Conservation (phyloP, 1,140 invertebrate species). For the Drosophila busckii region DNA sequence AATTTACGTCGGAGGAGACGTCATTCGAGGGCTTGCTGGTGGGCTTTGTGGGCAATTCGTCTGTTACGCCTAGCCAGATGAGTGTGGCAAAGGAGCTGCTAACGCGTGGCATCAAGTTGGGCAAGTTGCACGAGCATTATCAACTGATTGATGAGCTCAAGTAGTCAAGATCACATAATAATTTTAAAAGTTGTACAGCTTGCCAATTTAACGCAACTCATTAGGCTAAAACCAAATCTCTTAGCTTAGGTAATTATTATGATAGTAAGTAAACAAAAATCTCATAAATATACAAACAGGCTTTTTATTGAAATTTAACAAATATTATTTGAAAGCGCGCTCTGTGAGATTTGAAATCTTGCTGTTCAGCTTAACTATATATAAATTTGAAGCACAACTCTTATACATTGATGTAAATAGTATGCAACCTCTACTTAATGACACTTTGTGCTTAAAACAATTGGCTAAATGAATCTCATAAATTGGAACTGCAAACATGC, state of each 20-base stretch:
- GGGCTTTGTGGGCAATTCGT: constrained; percentile 35
- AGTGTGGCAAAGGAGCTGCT: constrained; percentile 58
- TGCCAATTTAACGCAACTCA: no score
- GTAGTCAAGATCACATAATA: background rate
- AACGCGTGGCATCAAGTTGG: constrained; percentile 80
- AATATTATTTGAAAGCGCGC: constrained; percentile 29
- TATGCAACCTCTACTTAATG: constrained; percentile 17
- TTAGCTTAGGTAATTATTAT: no score
- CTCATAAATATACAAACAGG: constrained; percentile 25
- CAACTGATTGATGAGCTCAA: constrained; percentile 81
- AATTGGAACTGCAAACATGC: constrained; percentile 46
- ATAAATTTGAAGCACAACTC: constrained; percentile 25
- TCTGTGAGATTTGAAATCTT: constrained; percentile 31
- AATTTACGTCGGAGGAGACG: background rate
- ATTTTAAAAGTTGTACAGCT: no score
- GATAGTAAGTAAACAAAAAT: no score
- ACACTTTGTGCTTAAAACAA: constrained; percentile 69
- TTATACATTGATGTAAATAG: constrained; percentile 7
- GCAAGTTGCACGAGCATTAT: constrained; percentile 81
- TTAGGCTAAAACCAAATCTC: no score
- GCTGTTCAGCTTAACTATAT: constrained; percentile 53
- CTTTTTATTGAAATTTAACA: constrained; percentile 27
- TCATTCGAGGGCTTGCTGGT: constrained; percentile 25
- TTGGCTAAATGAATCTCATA: constrained; percentile 58
- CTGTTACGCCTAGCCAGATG: constrained; percentile 21